These are phyloP conservation scores for Premnoplex brunnescens DNA, from an alignment of 2,797 vertebrate species.

Conservation along the genomic window DNA sequence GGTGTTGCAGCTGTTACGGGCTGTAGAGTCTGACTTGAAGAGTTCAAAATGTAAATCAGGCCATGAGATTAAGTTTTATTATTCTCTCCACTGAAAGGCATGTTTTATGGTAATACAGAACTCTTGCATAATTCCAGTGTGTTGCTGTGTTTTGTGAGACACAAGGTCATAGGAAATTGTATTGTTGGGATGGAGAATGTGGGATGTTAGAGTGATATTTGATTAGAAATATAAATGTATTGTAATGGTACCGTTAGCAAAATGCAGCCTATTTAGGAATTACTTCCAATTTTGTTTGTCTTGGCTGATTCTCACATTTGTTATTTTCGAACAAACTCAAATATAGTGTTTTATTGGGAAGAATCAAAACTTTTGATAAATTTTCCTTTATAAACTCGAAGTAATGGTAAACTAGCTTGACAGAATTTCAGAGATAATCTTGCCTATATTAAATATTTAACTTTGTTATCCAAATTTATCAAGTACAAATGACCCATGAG, in stretches of 20 bases:
- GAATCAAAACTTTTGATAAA: slow-evolving; percentile 14
- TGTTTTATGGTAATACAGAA: neutral
- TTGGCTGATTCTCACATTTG: neutral
- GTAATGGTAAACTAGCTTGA: neutral
- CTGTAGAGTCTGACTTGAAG: neutral
- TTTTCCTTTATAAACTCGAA: neutral
- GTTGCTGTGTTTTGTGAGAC: neutral
- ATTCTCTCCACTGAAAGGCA: neutral
- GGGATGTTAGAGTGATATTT: neutral
- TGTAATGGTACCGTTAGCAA: neutral
- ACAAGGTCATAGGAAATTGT: slow-evolving; percentile 19
- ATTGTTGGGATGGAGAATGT: neutral
- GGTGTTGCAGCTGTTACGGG: neutral
- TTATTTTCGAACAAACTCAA: neutral
- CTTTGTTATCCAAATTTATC: neutral
- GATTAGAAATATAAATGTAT: neutral
- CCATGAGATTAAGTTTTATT: slow-evolving; percentile 24
- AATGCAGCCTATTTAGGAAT: neutral
- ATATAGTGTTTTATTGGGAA: neutral
- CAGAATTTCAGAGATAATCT: slow-evolving; percentile 1
- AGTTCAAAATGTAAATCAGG: slow-evolving; percentile 28
- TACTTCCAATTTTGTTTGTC: neutral
- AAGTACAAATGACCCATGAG: neutral
- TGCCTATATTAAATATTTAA: slow-evolving; percentile 45
- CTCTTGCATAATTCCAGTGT: slow-evolving; percentile 31